Base-by-base conservation (phyloP, 2,797 vertebrate species). In the Platyrinchus mystaceus region DNA sequence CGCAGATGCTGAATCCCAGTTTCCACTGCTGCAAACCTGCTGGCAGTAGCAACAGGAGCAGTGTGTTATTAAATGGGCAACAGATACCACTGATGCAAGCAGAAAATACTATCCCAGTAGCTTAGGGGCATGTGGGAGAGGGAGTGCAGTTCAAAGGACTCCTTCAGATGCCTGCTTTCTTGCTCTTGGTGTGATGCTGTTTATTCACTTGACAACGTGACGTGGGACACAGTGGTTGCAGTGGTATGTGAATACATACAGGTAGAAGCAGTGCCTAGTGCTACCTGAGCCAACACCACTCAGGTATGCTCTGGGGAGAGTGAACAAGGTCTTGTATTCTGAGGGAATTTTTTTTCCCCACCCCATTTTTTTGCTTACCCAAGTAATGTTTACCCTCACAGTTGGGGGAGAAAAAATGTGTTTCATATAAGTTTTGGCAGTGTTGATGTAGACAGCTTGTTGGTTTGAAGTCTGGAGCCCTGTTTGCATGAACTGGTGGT, bases 31-130 rank as follows among this genome's bases (percentile, higher is more conserved):
- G 30, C 17, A n/a, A 5, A 39, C 24, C 55, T 81, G 46, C 36
- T 59, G 59, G 55, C 46, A 47, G 12, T 36, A 41, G 23, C 0
- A 0, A n/a, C 11, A 0, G 4, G 84, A 26, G 16, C 0, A 1
- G 2, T 7, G 3, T n/a, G 13, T 52, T 67, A 13, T 32, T 55
- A 60, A 52, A 58, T 47, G 36, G 60, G 62, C 39, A 53, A 36
- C 21, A 62, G 70, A 36, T 66, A 28, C 28, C 30, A 20, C 46
- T 44, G 14, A 16, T n/a, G n/a, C 0, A 16, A 55, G 56, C 34
- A 63, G 53, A 74, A 84, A 52, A 71, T 62, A 17, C 15, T 36
- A 16, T 9, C 43, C 24, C 28, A 20, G 47, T 36, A 70, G n/a
- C 47, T 34, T 22, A 46, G 36, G 27, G n/a, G 50, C 11, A n/a